phyloP scores from a whole-genome alignment of 1,140 invertebrate species.

The Chionoecetes opilio region DNA sequence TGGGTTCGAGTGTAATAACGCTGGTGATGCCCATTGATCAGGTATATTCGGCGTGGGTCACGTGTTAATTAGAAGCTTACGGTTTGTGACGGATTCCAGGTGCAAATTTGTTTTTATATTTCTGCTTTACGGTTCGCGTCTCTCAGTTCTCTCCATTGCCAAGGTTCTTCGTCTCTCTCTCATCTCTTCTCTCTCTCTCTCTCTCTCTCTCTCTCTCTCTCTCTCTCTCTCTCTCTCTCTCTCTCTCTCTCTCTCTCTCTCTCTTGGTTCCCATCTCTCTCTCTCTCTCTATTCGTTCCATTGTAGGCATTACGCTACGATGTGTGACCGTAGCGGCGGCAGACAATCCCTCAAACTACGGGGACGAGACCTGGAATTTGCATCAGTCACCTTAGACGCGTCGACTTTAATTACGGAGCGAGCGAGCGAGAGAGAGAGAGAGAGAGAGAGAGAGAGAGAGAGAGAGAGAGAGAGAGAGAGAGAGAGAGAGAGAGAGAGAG shows the following conservation, averaged over 20 bases:
- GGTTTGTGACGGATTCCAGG: not conserved
- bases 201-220: not conserved
- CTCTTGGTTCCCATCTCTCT: not conserved
- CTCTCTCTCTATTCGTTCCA: not conserved
- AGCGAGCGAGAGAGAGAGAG: slow-evolving; percentile 46
- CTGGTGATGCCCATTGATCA: not conserved
- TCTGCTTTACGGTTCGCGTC: not conserved
- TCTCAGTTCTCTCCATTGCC: not conserved
- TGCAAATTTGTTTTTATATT: not conserved
- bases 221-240: not conserved
- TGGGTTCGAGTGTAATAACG: not conserved
- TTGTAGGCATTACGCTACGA: not conserved
- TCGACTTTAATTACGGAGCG: not conserved
- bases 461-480: slow-evolving; percentile 56
- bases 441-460: slow-evolving; percentile 51
- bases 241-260: not conserved
- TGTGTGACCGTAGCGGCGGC: not conserved
- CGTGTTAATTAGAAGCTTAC: not conserved
- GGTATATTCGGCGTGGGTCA: too few relatives aligned
- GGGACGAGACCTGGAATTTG: not conserved
- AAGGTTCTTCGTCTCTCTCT: not conserved
- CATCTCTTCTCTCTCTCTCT: not conserved
- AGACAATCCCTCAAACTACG: not conserved
- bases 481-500: slow-evolving; percentile 56
- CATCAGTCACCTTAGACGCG: slow-evolving; percentile 41